Conservation (phyloP, 2,888 invertebrate genomes). For the Drosophila barbarae region DNA sequence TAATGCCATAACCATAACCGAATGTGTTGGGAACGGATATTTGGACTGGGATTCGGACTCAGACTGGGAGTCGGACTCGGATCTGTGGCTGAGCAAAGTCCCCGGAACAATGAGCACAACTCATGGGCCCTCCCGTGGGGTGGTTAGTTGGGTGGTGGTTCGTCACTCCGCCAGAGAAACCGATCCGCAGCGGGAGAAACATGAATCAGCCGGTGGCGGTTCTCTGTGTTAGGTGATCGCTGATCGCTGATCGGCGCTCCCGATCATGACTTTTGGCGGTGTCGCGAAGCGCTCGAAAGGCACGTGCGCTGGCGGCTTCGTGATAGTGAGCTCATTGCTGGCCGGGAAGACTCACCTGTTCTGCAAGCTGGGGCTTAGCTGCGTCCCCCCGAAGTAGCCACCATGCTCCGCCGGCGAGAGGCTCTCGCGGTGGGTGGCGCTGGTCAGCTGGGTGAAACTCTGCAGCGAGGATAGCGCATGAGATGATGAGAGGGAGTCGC, state of each 20-base stretch:
- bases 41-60: not conserved
- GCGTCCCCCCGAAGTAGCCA: constrained; percentile 67
- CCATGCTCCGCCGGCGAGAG: constrained; percentile 75
- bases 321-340: constrained; percentile 57
- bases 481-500: constrained; percentile 77
- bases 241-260: constrained; percentile 40
- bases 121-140: constrained; percentile 6
- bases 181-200: constrained; percentile 37
- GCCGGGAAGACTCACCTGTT: constrained; percentile 71
- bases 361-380: constrained; percentile 74
- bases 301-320: constrained; percentile 58
- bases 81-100: constrained; percentile 7
- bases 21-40: constrained; percentile 13
- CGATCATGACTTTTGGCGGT: constrained; percentile 68
- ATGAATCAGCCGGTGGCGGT: constrained; percentile 58
- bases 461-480: constrained; percentile 69
- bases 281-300: constrained; percentile 62
- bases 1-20: constrained; percentile 27
- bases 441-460: constrained; percentile 79
- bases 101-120: constrained; percentile 26
- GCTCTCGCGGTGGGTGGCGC: constrained; percentile 74
- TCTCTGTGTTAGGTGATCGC: constrained; percentile 33
- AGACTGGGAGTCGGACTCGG: not conserved
- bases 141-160: constrained; percentile 4
- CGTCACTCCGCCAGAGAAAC: constrained; percentile 34